phyloP scores from a whole-genome alignment of 2,888 invertebrate species.

The Abscondita cerata region DNA sequence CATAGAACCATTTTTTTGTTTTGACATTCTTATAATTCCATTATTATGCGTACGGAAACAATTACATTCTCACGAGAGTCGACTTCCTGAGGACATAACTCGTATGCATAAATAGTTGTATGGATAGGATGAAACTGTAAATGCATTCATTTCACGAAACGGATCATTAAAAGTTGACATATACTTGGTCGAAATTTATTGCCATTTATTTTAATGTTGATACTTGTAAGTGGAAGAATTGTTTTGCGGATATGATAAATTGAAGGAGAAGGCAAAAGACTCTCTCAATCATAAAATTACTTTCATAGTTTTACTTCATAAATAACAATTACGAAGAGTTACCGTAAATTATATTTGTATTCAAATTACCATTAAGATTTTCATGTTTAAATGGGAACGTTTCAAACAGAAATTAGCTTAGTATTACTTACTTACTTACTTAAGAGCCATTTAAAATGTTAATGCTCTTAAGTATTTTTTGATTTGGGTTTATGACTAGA shows the following conservation, averaged over 20 bases:
- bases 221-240: slow-evolving; percentile 23
- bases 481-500: background rate
- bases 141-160: slow-evolving; percentile 31
- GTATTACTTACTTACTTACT: background rate
- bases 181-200: slow-evolving; percentile 35
- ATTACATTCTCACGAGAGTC: slow-evolving; percentile 3
- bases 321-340: slow-evolving; percentile 11
- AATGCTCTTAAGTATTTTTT: background rate
- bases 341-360: slow-evolving; percentile 12
- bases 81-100: slow-evolving; percentile 22
- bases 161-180: slow-evolving; percentile 31
- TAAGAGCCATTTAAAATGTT: background rate
- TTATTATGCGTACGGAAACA: background rate
- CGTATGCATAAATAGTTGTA: slow-evolving; percentile 20
- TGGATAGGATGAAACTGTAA: slow-evolving; percentile 26
- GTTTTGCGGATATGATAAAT: slow-evolving; percentile 34
- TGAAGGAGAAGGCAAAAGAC: slow-evolving; percentile 17
- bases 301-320: slow-evolving; percentile 1
- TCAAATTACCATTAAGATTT: slow-evolving; percentile 9
- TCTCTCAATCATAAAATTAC: slow-evolving; percentile 17
- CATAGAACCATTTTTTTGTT: too few species aligned
- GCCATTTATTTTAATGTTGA: slow-evolving; percentile 24
- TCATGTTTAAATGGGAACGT: slow-evolving; percentile 3
- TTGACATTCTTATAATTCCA: too few species aligned
- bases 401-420: slow-evolving; percentile 8